Conservation (phyloP, 2,888 invertebrate species). For the Pammene fasciana region DNA sequence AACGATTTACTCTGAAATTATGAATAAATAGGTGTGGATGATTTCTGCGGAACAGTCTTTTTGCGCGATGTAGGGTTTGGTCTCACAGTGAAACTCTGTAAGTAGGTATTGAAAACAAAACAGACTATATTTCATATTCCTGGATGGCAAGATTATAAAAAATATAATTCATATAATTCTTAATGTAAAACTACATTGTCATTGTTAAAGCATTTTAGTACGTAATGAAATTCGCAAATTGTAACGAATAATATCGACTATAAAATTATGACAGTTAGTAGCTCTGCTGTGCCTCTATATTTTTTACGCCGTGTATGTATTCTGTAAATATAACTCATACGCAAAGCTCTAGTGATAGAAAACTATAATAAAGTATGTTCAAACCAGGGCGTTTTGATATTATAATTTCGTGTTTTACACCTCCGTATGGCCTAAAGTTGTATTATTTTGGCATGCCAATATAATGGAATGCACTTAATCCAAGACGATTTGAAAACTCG, state of each 20-base stretch:
- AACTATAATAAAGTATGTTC: neutral
- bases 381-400: neutral
- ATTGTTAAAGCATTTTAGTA: slow-evolving; percentile 30
- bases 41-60: too few relatives aligned
- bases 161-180: neutral
- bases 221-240: slow-evolving; percentile 28
- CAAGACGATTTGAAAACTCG: too few relatives aligned
- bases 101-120: too few relatives aligned
- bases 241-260: slow-evolving; percentile 17
- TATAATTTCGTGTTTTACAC: neutral
- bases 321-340: slow-evolving; percentile 5
- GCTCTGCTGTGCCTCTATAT: slow-evolving; percentile 8
- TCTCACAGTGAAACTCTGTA: too few relatives aligned
- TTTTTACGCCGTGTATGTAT: slow-evolving; percentile 13
- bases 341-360: neutral
- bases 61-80: too few relatives aligned
- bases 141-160: too few relatives aligned
- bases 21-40: too few relatives aligned
- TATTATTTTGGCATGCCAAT: too few relatives aligned
- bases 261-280: neutral
- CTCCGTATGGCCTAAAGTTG: neutral
- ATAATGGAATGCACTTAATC: too few relatives aligned
- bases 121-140: too few relatives aligned
- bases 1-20: too few relatives aligned
- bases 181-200: slow-evolving; percentile 16